Conservation (phyloP, 2,797 vertebrate genomes). For the Falco concolor region DNA sequence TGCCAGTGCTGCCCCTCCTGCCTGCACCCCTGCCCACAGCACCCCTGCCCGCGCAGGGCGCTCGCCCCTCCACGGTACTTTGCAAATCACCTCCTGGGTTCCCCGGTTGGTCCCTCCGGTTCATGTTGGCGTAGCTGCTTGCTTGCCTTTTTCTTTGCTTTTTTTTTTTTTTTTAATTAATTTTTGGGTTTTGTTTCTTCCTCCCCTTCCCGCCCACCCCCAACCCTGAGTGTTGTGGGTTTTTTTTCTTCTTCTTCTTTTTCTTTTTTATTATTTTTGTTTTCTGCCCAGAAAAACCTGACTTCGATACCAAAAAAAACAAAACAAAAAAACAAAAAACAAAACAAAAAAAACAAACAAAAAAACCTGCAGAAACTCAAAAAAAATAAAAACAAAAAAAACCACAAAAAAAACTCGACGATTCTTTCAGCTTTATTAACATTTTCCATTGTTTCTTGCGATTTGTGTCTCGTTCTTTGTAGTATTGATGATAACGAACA, state of each 20-base stretch:
- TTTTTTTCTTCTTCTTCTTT: constrained; percentile 22
- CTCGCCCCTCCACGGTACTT: neutral
- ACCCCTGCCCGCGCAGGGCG: neutral
- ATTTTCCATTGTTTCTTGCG: constrained; percentile 82
- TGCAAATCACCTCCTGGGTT: neutral
- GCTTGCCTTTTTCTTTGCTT: constrained; percentile 51
- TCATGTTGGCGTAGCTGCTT: constrained; percentile 23
- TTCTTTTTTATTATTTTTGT: constrained; percentile 24
- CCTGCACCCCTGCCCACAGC: neutral
- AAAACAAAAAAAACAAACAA: constrained; percentile 76
- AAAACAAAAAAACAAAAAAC: constrained; percentile 56
- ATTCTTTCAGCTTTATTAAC: constrained; percentile 86
- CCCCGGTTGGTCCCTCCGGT: neutral
- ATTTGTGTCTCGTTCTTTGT: constrained; percentile 85
- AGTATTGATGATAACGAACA: constrained; percentile 80
- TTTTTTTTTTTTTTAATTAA: neutral
- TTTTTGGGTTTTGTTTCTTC: neutral
- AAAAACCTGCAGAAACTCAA: constrained; percentile 71
- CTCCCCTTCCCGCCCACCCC: neutral
- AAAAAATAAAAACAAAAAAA: constrained; percentile 61
- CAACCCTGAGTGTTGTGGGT: neutral
- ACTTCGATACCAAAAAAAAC: constrained; percentile 90
- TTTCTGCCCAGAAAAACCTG: constrained; percentile 80
- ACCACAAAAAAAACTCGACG: constrained; percentile 71
- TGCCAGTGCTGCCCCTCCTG: neutral